A percentile compares a stretch with the other conserved stretches of the same genome.
phyloP scores from a whole-genome alignment of 1,140 invertebrate genomes.

The Schlechtendalia chinensis region DNA sequence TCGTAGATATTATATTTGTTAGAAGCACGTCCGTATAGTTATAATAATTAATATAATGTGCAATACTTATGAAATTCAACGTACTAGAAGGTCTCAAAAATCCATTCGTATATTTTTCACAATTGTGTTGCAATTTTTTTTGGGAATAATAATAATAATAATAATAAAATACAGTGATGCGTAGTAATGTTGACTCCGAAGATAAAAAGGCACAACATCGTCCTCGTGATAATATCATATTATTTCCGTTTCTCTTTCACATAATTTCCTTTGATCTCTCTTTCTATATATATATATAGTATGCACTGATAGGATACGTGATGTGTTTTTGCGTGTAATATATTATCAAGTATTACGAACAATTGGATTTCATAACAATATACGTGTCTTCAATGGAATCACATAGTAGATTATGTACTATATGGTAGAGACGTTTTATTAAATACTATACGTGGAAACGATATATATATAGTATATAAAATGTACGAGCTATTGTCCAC shows the following conservation, averaged over 20 bases:
- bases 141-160: neutral
- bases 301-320: too few relatives aligned
- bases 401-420: neutral
- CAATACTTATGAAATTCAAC: neutral
- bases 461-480: too few relatives aligned
- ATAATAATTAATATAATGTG: too few relatives aligned
- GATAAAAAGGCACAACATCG: too few relatives aligned
- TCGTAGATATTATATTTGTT: too few relatives aligned
- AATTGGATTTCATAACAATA: neutral
- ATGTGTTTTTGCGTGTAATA: neutral
- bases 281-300: too few relatives aligned
- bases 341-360: neutral
- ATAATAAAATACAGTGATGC: too few relatives aligned
- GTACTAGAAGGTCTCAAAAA: neutral
- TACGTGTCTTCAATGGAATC: neutral
- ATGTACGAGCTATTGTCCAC: too few relatives aligned
- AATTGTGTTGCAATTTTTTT: neutral
- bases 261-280: constrained; percentile 2
- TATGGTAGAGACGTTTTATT: too few relatives aligned
- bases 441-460: too few relatives aligned
- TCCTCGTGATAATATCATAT: neutral
- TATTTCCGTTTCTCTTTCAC: constrained; percentile 27
- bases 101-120: neutral
- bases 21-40: neutral
- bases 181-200: too few relatives aligned